A percentile compares a stretch with the other conserved stretches of the same genome.
Conservation (phyloP, 2,797 vertebrate genomes). For the Schizopygopsis malacanthus region DNA sequence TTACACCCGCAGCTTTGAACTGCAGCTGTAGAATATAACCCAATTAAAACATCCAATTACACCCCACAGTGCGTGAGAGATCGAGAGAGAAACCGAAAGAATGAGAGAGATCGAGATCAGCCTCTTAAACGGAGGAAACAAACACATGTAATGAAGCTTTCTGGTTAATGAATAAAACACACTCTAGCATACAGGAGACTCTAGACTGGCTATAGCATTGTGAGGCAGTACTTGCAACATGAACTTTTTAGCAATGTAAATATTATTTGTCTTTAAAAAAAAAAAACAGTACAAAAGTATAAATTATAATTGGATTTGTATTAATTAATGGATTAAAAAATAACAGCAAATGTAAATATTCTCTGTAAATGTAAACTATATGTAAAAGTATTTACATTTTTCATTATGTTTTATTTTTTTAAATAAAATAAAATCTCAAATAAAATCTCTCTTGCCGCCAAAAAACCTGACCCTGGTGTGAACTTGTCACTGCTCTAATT, state of each 20-base stretch:
- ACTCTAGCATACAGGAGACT: not conserved
- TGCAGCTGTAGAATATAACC: slow-evolving; percentile 54
- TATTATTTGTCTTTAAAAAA: not conserved
- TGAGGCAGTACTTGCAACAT: not conserved
- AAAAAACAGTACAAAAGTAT: not conserved
- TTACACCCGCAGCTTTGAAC: slow-evolving; percentile 55
- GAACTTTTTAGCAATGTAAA: not conserved
- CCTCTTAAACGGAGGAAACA: slow-evolving; percentile 21
- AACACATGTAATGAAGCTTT: slow-evolving; percentile 25
- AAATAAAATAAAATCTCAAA: not conserved
- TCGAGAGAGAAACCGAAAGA: slow-evolving; percentile 22
- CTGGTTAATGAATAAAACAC: slow-evolving; percentile 16
- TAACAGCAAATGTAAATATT: not conserved
- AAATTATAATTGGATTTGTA: not conserved
- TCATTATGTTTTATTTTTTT: no score
- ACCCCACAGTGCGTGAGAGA: slow-evolving; percentile 36
- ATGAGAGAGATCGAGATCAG: not conserved
- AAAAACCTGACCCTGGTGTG: slow-evolving; percentile 7
- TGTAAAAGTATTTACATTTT: not conserved
- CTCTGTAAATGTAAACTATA: not conserved
- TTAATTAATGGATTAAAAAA: not conserved
- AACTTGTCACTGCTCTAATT: slow-evolving; percentile 64
- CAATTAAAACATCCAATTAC: slow-evolving; percentile 65
- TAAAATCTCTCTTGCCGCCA: not conserved
- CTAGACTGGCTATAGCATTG: not conserved